Percentiles rank a stretch among this genome's conserved stretches.
Evolutionary conservation across 2,888 invertebrate species (phyloP).

Genomic region (Drosophila recens): DNA sequence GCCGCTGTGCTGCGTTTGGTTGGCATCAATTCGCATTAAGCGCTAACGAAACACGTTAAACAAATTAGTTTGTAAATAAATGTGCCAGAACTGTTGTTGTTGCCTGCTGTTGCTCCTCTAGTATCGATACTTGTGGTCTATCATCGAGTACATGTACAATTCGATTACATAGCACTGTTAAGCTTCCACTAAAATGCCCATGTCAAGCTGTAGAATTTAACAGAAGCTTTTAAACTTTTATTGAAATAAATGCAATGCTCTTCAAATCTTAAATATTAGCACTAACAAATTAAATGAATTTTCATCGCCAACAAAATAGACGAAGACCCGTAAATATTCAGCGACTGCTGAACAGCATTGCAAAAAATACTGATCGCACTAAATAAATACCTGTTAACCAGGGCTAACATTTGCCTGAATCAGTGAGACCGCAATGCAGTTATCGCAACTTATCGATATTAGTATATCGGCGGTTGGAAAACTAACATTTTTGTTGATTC

Average conservation of each 20-base stretch:
- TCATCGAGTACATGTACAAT: constrained; percentile 14
- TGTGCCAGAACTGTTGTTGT: constrained; percentile 38
- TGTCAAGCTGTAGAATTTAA: neutral
- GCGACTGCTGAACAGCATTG: neutral
- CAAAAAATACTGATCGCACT: neutral
- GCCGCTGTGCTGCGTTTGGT: constrained; percentile 20
- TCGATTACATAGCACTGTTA: neutral
- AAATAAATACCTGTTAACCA: neutral
- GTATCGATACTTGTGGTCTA: constrained; percentile 33
- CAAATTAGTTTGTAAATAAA: constrained; percentile 60
- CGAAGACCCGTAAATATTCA: neutral
- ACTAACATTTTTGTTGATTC: constrained; percentile 13
- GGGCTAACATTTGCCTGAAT: neutral
- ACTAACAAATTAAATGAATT: neutral
- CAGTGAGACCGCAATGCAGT: neutral
- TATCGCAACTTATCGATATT: constrained; percentile 18
- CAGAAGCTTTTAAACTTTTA: neutral
- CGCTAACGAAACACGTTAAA: constrained; percentile 53
- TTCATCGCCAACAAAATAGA: neutral
- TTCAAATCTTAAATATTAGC: neutral
- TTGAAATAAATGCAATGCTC: neutral
- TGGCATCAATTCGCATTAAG: constrained; percentile 36
- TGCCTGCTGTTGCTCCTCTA: neutral
- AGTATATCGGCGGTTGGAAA: constrained; percentile 1
- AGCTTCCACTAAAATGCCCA: constrained; percentile 1